Evolutionary conservation across 1,140 invertebrate genomes (phyloP).

Genomic region (Calliphora vicina): DNA sequence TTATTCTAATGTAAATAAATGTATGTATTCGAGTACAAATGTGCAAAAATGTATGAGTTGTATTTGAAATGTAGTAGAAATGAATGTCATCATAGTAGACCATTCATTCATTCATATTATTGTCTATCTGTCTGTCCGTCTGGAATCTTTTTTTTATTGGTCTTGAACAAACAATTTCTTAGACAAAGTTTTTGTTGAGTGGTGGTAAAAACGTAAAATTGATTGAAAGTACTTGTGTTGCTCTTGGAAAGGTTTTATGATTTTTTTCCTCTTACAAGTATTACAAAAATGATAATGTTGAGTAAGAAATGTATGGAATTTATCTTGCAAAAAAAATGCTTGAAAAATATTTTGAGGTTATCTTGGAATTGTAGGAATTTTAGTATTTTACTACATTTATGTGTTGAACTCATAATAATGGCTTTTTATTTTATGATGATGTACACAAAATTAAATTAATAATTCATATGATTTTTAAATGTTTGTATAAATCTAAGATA

Average conservation of each 20-base stretch:
- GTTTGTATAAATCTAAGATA: too few species aligned
- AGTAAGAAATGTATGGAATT: too few species aligned
- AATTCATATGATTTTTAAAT: too few species aligned
- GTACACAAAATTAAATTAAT: too few species aligned
- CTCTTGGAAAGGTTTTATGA: background rate
- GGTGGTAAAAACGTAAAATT: background rate
- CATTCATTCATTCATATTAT: background rate
- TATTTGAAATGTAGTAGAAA: background rate
- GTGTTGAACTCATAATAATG: background rate
- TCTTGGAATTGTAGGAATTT: background rate
- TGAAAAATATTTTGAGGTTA: background rate
- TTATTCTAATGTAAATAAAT: background rate
- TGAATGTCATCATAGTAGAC: background rate
- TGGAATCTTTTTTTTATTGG: background rate
- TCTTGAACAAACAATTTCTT: background rate
- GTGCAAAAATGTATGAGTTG: background rate
- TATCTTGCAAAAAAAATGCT: too few species aligned
- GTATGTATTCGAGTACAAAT: background rate
- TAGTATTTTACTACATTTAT: background rate
- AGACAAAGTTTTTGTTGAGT: background rate
- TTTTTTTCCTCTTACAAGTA: too few species aligned
- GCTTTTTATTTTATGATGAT: background rate
- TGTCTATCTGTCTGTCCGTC: background rate
- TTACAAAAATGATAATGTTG: too few species aligned
- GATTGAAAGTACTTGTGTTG: conserved; percentile 10